Evolutionary conservation across 2,888 invertebrate species (phyloP), one percentile per base, ranked within the genome.

Genomic region (Polymixis lichenea): DNA sequence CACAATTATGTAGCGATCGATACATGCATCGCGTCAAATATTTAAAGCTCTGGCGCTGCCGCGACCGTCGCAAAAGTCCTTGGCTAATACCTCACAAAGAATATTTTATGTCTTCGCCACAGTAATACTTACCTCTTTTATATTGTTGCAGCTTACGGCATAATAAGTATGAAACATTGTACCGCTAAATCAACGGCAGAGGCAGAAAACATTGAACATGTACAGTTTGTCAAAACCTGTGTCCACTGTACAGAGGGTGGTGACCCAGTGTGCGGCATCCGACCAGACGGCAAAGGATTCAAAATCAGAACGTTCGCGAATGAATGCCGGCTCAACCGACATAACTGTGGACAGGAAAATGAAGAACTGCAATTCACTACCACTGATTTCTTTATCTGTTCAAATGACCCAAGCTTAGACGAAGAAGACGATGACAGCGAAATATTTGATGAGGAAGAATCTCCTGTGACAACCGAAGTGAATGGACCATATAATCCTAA

Each of bases 321-420:
- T 72, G 86, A 90, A 87, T 96, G 96, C 74, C 80, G 90, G 6
- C 85, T 96, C 0, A n/a, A 72, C 0, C 89, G 89, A 77, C 76
- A 91, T 68, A 96, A 95, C 79, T 95, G 95, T 71, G 65, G 88
- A 15, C 87, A 88, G 4, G 69, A 90, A 0, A 13, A 89, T 19
- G 87, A 88, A 2, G 72, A 90, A 0, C 19, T 80, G 0, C 62
- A 89, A n/a, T 96, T 93, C 79, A 80, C 76, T 0, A 72, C 83
- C 53, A 94, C 94, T 0, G 92, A 95, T 78, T 60, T 75, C 13
- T 90, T 90, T 66, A 89, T 95, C 56, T 96, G 96, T 77, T 84
- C 55, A 19, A 66, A 75, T 28, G 49, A 71, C 28, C 51, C 65
- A 2, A 38, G 51, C 0, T 2, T 9, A 32, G 56, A 32, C 28